phyloP scores from a whole-genome alignment of 1,140 invertebrate species.

The Goniozus legneri region DNA sequence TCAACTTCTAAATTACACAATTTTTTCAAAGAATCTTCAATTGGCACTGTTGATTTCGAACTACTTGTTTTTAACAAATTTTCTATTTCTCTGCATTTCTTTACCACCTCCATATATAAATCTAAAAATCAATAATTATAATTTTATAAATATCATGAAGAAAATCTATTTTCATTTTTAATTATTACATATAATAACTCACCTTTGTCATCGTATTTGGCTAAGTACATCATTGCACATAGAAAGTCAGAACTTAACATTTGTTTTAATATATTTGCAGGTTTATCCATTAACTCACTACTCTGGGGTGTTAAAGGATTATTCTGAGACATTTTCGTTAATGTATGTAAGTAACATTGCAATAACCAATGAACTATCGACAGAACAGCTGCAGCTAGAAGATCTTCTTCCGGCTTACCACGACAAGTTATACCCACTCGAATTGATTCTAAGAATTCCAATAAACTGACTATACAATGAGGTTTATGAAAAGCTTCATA shows the following conservation, averaged over 20 bases:
- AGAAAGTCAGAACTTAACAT: slow-evolving; percentile 73
- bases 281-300: slow-evolving; percentile 67
- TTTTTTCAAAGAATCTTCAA: slow-evolving; percentile 62
- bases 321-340: slow-evolving; percentile 54
- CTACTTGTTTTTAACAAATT: slow-evolving; percentile 59
- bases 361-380: slow-evolving; percentile 78
- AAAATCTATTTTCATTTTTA: slow-evolving; percentile 1
- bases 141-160: slow-evolving; percentile 9
- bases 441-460: slow-evolving; percentile 82
- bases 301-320: slow-evolving; percentile 52
- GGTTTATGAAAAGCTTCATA: slow-evolving; percentile 86
- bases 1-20: slow-evolving; percentile 63
- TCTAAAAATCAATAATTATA: slow-evolving; percentile 42
- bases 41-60: slow-evolving; percentile 55
- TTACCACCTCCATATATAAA: slow-evolving; percentile 64
- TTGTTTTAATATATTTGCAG: slow-evolving; percentile 65
- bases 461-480: slow-evolving; percentile 79
- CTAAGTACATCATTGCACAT: slow-evolving; percentile 78
- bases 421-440: slow-evolving; percentile 67
- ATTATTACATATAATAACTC: slow-evolving; percentile 6
- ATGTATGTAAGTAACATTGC: slow-evolving; percentile 68
- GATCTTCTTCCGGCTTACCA: slow-evolving; percentile 78
- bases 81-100: slow-evolving; percentile 72
- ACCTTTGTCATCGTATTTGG: slow-evolving; percentile 69
- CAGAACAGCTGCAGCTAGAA: slow-evolving; percentile 70